Base-by-base conservation (phyloP, 1,140 invertebrate species). In the Teleogryllus occipitalis region DNA sequence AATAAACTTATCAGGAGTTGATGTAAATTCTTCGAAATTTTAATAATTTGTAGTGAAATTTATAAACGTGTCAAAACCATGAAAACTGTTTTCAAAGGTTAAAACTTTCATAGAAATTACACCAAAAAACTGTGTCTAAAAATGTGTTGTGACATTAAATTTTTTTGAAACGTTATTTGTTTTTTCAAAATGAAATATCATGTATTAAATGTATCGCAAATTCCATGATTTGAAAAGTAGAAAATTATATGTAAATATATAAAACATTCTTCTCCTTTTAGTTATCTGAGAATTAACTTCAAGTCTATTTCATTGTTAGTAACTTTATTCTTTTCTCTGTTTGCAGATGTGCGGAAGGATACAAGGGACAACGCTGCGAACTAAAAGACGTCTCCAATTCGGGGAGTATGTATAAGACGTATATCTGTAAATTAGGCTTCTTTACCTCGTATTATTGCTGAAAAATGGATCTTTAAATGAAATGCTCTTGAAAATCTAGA, bases 301-400 rank as follows among this genome's bases (percentile, higher is more conserved):
- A 65, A 3, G 54, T 7, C 2, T 14, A 65, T 14, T 65, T 10
- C 18, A 18, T 14, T 18, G 18, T 10, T 14, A 18, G 54, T 14
- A 65, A 65, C 18, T 0, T 14, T 14, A 65, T 14, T 65, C 7
- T 14, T 65, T 49, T 78, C 80, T 86, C 85, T 83, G 80, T 85
- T 91, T 91, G 7, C 90, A 96, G 95, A 89, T 96, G 95, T 87
- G 90, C 92, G 82, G 92, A 93, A 85, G 93, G 93, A 83, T 95
- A 91, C 90, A 91, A 90, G 84, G 95, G 95, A 84, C 89, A 92
- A 85, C 90, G 93, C 83, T 96, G 95, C 88, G 93, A 95, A 87
- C 92, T 90, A 84, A 95, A 95, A 90, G 91, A 93, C 86, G 89
- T 90, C 85, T 88, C 87, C 85, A 90, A 88, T 86, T 87, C 87